These are phyloP conservation scores for Malurus elegans DNA, from an alignment of 2,113 vertebrate genomes.

Conservation along the genomic window DNA sequence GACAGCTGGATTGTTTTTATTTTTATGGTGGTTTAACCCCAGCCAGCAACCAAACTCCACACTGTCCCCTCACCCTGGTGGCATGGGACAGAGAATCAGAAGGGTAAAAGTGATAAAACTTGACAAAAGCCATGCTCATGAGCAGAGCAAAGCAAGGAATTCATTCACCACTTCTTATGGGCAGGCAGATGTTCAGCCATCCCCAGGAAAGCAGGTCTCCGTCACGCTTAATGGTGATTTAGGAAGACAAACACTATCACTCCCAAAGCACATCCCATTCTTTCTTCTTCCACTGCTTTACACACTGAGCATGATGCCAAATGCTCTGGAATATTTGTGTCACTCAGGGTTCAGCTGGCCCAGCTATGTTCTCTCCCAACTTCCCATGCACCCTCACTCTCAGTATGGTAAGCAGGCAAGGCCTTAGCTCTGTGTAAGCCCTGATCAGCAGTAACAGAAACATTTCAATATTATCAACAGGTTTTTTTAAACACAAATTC, in stretches of 20 bases:
- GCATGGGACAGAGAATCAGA: not conserved
- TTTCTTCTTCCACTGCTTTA: not conserved
- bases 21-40: not conserved
- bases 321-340: not conserved
- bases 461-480: not conserved
- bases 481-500: not conserved
- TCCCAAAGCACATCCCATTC: not conserved
- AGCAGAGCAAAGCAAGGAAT: not conserved
- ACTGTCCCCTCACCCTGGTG: not conserved
- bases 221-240: fast-evolving
- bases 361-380: not conserved
- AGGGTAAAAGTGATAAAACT: not conserved
- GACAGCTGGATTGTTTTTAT: not conserved
- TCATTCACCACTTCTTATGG: not conserved
- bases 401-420: not conserved
- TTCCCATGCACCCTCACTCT: not conserved
- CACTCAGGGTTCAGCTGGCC: not conserved
- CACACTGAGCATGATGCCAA: not conserved
- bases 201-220: not conserved
- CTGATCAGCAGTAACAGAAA: not conserved
- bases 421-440: not conserved
- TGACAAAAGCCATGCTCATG: not conserved
- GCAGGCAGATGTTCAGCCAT: not conserved
- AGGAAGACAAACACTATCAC: not conserved
- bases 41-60: not conserved